These are phyloP conservation scores for Poeciliopsis turneri DNA, from an alignment of 2,797 vertebrate species.

Conservation along the genomic window DNA sequence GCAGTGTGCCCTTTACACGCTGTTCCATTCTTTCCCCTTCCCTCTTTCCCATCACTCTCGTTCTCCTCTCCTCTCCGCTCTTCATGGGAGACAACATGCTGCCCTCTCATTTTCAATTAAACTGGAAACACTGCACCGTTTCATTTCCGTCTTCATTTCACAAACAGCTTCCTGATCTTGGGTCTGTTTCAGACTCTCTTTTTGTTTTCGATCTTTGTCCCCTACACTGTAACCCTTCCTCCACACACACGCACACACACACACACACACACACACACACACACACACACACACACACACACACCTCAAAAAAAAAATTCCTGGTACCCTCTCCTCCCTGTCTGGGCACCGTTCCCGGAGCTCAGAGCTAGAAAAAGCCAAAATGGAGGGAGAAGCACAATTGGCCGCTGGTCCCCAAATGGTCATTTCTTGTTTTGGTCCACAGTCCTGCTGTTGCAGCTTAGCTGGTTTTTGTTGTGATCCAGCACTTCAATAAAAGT, in stretches of 20 bases:
- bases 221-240: conserved; percentile 57
- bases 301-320: neutral
- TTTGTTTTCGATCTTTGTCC: conserved; percentile 78
- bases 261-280: too few species aligned
- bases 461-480: conserved; percentile 34
- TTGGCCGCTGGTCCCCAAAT: conserved; percentile 70
- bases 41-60: conserved; percentile 45
- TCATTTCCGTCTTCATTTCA: conserved; percentile 72
- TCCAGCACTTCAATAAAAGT: conserved; percentile 19
- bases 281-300: too few species aligned
- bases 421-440: conserved; percentile 31
- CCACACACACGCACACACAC: too few species aligned
- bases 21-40: conserved; percentile 55
- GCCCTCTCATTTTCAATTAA: conserved; percentile 69
- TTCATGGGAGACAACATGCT: conserved; percentile 47
- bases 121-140: conserved; percentile 59
- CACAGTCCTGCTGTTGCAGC: conserved; percentile 38
- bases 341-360: conserved; percentile 79
- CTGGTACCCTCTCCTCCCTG: conserved; percentile 50
- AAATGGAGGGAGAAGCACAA: conserved; percentile 82
- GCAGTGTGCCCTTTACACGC: conserved; percentile 68
- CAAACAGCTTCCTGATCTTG: conserved; percentile 74
- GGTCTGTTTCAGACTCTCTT: conserved; percentile 66
- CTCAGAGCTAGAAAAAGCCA: conserved; percentile 78
- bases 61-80: conserved; percentile 47